Percentiles rank a stretch among this genome's conserved stretches.
Evolutionary conservation across 2,113 vertebrate genomes (phyloP).

Genomic region (Anarhynchus alexandrinus): DNA sequence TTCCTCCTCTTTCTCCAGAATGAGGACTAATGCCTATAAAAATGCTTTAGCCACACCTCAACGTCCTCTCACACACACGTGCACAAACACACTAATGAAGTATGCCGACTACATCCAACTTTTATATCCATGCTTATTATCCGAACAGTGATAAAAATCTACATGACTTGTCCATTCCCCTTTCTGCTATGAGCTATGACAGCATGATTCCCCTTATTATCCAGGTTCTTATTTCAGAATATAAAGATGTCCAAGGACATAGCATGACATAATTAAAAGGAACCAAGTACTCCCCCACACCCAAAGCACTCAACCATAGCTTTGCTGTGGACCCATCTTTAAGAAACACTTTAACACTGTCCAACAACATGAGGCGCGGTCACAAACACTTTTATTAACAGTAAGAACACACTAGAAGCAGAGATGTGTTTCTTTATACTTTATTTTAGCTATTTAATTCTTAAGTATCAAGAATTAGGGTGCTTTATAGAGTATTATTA

Average conservation of each 20-base stretch:
- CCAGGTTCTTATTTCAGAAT: background rate
- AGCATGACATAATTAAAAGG: accelerated
- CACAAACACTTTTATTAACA: background rate
- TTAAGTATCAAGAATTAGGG: constrained; percentile 36
- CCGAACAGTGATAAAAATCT: background rate
- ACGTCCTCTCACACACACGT: accelerated
- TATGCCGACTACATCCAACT: too few species aligned
- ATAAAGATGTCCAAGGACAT: accelerated
- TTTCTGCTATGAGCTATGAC: background rate
- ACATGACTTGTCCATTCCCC: background rate
- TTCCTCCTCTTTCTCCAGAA: background rate
- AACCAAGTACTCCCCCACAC: accelerated
- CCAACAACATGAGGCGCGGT: accelerated
- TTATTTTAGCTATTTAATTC: constrained; percentile 34
- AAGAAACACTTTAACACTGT: background rate
- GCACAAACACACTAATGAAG: background rate
- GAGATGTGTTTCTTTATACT: background rate
- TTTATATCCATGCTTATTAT: background rate
- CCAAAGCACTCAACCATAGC: accelerated
- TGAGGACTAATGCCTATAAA: accelerated
- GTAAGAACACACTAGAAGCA: background rate
- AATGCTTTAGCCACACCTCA: background rate
- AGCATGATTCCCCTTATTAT: background rate
- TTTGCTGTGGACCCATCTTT: background rate
- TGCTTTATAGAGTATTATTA: constrained; percentile 21